Percentiles rank a stretch among this genome's conserved stretches.
These are phyloP conservation scores for Agriopis leucophaearia DNA, from an alignment of 2,888 invertebrate genomes.

Conservation along the genomic window DNA sequence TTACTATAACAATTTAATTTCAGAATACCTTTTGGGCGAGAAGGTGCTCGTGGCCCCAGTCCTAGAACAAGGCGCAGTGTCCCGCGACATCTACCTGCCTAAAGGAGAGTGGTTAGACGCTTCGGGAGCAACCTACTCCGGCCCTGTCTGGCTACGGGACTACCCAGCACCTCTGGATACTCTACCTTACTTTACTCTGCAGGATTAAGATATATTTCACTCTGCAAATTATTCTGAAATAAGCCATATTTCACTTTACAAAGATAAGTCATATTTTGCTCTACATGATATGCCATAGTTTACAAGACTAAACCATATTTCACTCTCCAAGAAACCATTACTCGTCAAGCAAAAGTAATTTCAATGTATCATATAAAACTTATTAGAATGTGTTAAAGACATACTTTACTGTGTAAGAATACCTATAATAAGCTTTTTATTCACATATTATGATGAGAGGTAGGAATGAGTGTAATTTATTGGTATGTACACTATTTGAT, in stretches of 20 bases:
- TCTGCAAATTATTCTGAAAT: no score
- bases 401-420: neutral
- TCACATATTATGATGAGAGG: neutral
- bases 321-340: neutral
- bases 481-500: slow-evolving; percentile 22
- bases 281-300: neutral
- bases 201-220: slow-evolving; percentile 52
- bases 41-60: slow-evolving; percentile 90
- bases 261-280: neutral
- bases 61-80: slow-evolving; percentile 84
- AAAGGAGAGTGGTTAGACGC: slow-evolving; percentile 89
- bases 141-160: slow-evolving; percentile 85
- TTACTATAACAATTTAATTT: neutral
- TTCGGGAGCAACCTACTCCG: slow-evolving; percentile 68
- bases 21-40: slow-evolving; percentile 91
- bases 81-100: slow-evolving; percentile 90
- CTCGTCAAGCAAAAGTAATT: no score
- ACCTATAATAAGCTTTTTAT: neutral
- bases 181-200: slow-evolving; percentile 87
- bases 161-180: slow-evolving; percentile 88
- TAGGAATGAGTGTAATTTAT: slow-evolving; percentile 16
- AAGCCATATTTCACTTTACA: neutral
- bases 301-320: neutral
- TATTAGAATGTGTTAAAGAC: no score
- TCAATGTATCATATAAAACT: no score